Evolutionary conservation across 2,797 vertebrate genomes (phyloP).

Genomic region (Clangula hyemalis): DNA sequence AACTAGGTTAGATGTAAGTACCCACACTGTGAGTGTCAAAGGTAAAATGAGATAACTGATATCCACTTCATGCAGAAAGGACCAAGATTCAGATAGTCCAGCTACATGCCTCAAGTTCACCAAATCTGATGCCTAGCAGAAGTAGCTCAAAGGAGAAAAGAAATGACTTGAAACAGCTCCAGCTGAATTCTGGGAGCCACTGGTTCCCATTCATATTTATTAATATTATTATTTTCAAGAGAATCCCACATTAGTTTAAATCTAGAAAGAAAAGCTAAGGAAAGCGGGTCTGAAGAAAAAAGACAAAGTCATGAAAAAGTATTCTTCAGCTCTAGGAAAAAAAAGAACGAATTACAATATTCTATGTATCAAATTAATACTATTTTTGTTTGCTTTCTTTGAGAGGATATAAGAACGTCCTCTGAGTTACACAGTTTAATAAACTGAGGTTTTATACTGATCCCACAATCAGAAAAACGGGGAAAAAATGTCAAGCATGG

Average conservation of each 20-base stretch:
- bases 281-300: neutral
- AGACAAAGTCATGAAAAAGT: neutral
- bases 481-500: neutral
- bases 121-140: neutral
- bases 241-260: neutral
- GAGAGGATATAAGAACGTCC: neutral
- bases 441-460: neutral
- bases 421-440: neutral
- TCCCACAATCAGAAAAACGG: neutral
- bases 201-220: neutral
- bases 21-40: neutral
- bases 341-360: neutral
- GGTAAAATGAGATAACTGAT: neutral
- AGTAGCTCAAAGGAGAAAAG: neutral
- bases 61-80: neutral
- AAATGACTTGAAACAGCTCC: neutral
- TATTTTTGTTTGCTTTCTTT: neutral
- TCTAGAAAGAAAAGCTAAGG: neutral
- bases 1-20: neutral
- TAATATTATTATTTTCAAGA: neutral
- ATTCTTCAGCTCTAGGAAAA: neutral
- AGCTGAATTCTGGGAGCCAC: neutral
- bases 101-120: neutral
- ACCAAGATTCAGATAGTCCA: neutral
- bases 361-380: neutral